phyloP scores from a whole-genome alignment of 30 jellyfish, hydroid and myxozoan genomes.

The Aurelia coerulea region DNA sequence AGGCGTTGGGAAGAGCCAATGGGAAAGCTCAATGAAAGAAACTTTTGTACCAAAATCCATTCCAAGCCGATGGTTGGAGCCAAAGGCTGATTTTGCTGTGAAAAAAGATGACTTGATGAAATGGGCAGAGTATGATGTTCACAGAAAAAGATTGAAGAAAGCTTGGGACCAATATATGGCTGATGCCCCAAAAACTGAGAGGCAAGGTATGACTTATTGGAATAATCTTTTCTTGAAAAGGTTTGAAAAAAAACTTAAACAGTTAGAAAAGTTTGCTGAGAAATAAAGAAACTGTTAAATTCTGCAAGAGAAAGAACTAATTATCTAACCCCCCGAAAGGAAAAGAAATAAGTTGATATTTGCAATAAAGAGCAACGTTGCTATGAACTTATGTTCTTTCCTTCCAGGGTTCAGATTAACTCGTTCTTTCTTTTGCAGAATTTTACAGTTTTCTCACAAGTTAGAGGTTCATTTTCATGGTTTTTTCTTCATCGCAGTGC shows the following conservation, averaged over 20 bases:
- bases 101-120: constrained; percentile 68
- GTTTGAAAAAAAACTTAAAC: neutral
- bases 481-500: too few relatives aligned
- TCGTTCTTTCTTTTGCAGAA: too few relatives aligned
- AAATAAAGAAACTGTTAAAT: neutral
- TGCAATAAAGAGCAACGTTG: too few relatives aligned
- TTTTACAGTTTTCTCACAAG: too few relatives aligned
- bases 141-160: constrained; percentile 72
- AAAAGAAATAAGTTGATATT: too few relatives aligned
- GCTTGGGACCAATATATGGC: constrained; percentile 71
- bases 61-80: constrained; percentile 29
- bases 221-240: neutral
- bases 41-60: constrained; percentile 8
- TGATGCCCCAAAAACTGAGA: constrained; percentile 51
- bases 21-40: constrained; percentile 62
- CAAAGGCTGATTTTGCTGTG: constrained; percentile 12
- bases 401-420: too few relatives aligned
- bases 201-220: constrained; percentile 15
- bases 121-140: constrained; percentile 84
- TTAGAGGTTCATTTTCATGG: too few relatives aligned
- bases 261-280: neutral
- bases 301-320: too few relatives aligned
- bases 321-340: too few relatives aligned
- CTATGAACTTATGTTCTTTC: too few relatives aligned
- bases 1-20: constrained; percentile 58